Conservation (phyloP, 2,797 vertebrate genomes). For the Acanthurus tractus region DNA sequence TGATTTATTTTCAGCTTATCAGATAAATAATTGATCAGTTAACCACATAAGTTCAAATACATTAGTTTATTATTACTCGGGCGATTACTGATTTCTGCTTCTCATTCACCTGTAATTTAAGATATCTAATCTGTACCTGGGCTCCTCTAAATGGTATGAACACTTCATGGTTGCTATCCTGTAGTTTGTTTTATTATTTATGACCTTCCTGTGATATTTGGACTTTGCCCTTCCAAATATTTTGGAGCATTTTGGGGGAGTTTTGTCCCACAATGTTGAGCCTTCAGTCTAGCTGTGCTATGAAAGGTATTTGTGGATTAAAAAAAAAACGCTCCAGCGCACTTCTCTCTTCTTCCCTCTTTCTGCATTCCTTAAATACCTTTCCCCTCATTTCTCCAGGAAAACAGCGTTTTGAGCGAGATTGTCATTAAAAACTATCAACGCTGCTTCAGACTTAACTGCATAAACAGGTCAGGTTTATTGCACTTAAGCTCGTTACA, state of each 20-base stretch:
- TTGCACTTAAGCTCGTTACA: background rate
- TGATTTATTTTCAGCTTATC: background rate
- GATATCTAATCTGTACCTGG: background rate
- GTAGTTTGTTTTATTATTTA: background rate
- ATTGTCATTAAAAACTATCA: background rate
- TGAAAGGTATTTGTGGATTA: conserved; percentile 67
- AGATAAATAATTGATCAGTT: background rate
- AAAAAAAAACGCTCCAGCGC: conserved; percentile 21
- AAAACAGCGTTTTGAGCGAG: conserved; percentile 29
- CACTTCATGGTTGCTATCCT: background rate
- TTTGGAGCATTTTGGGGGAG: conserved; percentile 5
- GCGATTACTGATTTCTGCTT: background rate
- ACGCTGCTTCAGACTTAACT: background rate
- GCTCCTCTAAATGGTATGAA: background rate
- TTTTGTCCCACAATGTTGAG: conserved; percentile 23
- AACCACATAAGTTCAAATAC: background rate
- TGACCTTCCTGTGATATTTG: conserved; percentile 5
- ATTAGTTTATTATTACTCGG: background rate
- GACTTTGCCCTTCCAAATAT: background rate
- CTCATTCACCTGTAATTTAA: background rate
- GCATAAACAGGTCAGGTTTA: background rate
- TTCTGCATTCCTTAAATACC: conserved; percentile 79
- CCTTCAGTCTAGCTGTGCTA: conserved; percentile 37
- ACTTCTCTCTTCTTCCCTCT: conserved; percentile 74
- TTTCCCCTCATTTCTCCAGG: conserved; percentile 46